Base-by-base conservation (phyloP, 2,113 vertebrate species). In the Ptilorrhoa leucosticta region DNA sequence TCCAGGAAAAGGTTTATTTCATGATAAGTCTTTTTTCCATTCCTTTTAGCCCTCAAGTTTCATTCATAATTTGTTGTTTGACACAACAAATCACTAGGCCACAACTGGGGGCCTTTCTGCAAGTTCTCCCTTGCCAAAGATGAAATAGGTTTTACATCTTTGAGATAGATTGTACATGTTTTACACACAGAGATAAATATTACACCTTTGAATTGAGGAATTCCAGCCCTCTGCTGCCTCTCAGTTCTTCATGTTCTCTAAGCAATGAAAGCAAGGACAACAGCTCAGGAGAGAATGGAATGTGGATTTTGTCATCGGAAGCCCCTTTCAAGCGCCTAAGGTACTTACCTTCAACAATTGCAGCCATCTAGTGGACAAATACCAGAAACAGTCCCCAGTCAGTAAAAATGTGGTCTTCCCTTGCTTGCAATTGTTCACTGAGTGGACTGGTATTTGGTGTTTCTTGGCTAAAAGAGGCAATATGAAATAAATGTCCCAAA, bases 361-460 rank as follows among this genome's bases (percentile, higher is more conserved):
- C 94, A 97, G 96, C 95, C 96, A 95, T 95, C 96, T 96, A 96
- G 83, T 94, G 92, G 87, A 91, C 85, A 94, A 82, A 83, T 76
- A 70, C 27, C 95, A 96, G 85, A 93, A 97, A 85, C 24, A 71
- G 45, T 44, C 61, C 73, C 76, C 50, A 80, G 65, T 72, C 57
- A 47, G 73, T 37, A 76, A 69, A 65, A 85, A 47, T 3, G 14
- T 42, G 31, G 30, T 45, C 70, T 64, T 47, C 86, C 35, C 28
- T 58, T 76, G 37, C 57, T 72, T 40, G 7, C 42, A 89, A 7
- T 11, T 90, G 27, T 83, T 84, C 60, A 40, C 19, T 70, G 45
- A 48, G 40, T 24, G 33, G n/a, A 23, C 42, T 42, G 44, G 11
- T 82, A 83, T 57, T 90, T 65, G 51, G 10, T 88, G 70, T 72